These are phyloP conservation scores for Sminthopsis crassicaudata DNA, from an alignment of 2,113 vertebrate species.

Conservation along the genomic window DNA sequence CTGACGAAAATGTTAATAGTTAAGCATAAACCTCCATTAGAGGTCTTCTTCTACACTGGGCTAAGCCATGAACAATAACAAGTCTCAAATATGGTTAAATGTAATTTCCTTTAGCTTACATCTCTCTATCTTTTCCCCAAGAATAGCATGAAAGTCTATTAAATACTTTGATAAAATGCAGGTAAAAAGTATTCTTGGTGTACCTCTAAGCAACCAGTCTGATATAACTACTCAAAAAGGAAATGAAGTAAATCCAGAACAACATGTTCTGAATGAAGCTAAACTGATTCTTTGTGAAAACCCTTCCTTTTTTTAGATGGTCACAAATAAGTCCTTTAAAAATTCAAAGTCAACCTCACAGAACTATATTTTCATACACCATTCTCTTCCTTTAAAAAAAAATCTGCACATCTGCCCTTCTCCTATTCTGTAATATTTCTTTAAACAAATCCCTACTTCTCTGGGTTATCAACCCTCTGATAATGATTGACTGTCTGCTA, in stretches of 20 bases:
- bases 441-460: neutral
- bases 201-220: neutral
- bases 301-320: neutral
- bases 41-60: neutral
- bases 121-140: neutral
- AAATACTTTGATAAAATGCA: neutral
- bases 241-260: neutral
- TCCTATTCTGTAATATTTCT: neutral
- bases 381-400: neutral
- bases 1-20: neutral
- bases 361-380: neutral
- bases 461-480: neutral
- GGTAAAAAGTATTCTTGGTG: neutral
- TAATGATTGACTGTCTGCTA: neutral
- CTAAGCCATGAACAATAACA: neutral
- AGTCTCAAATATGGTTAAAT: neutral
- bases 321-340: neutral
- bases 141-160: neutral
- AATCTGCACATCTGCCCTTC: neutral
- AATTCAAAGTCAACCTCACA: neutral
- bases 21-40: neutral
- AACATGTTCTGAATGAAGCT: neutral
- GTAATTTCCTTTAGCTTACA: neutral
- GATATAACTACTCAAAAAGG: neutral
- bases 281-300: neutral